phyloP scores from a whole-genome alignment of 92 coral and sea anemone genomes.

The Nematostella vectensis region DNA sequence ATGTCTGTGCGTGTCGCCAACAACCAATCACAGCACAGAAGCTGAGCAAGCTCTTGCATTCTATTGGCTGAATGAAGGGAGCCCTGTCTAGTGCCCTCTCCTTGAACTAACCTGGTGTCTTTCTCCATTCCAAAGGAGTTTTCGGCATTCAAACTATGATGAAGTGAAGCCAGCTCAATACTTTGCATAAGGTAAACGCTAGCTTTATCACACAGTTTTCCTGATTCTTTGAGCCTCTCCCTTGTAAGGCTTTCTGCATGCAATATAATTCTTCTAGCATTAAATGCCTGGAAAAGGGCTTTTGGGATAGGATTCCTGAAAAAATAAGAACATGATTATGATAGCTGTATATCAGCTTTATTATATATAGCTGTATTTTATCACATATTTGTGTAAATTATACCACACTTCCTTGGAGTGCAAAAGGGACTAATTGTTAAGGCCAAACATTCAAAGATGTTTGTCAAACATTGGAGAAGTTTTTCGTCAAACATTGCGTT shows the following conservation, averaged over 20 bases:
- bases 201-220: constrained; percentile 56
- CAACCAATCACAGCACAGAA: constrained; percentile 85
- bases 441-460: too few species aligned
- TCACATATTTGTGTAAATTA: too few species aligned
- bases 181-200: constrained; percentile 63
- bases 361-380: too few species aligned
- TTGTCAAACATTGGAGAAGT: too few species aligned
- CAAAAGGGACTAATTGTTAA: too few species aligned
- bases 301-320: constrained; percentile 25
- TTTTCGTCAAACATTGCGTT: too few species aligned
- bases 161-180: constrained; percentile 49
- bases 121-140: too few species aligned
- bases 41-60: constrained; percentile 53
- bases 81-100: neutral
- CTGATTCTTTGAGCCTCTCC: too few species aligned
- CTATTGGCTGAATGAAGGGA: constrained; percentile 28
- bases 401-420: too few species aligned
- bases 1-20: constrained; percentile 64
- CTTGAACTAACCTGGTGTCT: too few species aligned
- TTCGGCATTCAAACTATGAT: neutral
- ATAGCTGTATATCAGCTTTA: too few species aligned
- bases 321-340: neutral
- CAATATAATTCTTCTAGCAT: constrained; percentile 57
- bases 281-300: constrained; percentile 76
- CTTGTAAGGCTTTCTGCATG: too few species aligned